phyloP scores from a whole-genome alignment of 2,888 invertebrate species.

The Steromphala cineraria region DNA sequence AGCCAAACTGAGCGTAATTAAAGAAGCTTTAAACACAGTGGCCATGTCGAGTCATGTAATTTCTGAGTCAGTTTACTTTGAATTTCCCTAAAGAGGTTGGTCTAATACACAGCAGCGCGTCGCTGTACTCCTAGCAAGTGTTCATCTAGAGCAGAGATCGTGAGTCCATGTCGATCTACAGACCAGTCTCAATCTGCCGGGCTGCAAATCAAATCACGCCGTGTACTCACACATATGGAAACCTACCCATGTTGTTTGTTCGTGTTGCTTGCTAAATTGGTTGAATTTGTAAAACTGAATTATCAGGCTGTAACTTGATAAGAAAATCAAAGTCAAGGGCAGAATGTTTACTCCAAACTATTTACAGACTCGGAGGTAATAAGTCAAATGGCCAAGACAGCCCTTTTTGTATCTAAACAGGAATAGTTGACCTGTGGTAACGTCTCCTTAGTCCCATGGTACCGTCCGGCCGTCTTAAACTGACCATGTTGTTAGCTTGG shows the following conservation, averaged over 20 bases:
- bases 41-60: too few species aligned
- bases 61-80: too few species aligned
- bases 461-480: too few species aligned
- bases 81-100: too few species aligned
- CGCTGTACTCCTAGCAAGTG: too few species aligned
- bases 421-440: background rate
- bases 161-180: too few species aligned
- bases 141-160: too few species aligned
- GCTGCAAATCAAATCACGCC: background rate
- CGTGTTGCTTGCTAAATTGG: background rate
- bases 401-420: background rate
- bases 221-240: background rate
- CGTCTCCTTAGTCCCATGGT: too few species aligned
- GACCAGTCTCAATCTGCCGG: background rate
- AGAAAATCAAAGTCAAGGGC: conserved; percentile 14
- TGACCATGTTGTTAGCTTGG: too few species aligned
- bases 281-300: conserved; percentile 6
- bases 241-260: background rate
- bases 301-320: background rate
- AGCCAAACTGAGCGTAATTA: too few species aligned
- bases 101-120: too few species aligned
- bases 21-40: too few species aligned
- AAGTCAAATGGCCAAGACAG: background rate
- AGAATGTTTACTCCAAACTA: background rate
- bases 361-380: background rate